phyloP scores from a whole-genome alignment of 1,140 invertebrate species.

The Acromyrmex echinatior region DNA sequence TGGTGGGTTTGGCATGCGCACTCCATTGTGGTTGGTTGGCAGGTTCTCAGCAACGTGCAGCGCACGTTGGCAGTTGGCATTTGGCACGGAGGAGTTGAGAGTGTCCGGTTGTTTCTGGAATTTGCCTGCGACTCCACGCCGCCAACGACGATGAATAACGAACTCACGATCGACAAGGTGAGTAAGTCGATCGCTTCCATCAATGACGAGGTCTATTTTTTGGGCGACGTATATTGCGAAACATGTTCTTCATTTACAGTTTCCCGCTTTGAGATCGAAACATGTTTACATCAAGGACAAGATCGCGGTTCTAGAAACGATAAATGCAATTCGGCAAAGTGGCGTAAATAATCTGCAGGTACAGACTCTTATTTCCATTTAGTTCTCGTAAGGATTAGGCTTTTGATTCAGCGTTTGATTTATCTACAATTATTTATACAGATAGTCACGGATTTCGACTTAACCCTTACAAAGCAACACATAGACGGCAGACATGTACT shows the following conservation, averaged over 20 bases:
- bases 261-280: slow-evolving; percentile 57
- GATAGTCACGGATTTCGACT: slow-evolving; percentile 83
- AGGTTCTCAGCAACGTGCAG: background rate
- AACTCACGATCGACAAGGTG: slow-evolving; percentile 29
- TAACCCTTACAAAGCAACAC: slow-evolving; percentile 84
- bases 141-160: background rate
- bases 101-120: background rate
- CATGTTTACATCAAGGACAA: slow-evolving; percentile 69
- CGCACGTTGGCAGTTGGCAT: background rate
- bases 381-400: background rate
- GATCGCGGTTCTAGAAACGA: slow-evolving; percentile 22
- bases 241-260: slow-evolving; percentile 46
- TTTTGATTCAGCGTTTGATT: background rate
- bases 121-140: background rate
- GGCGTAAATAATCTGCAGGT: slow-evolving; percentile 67
- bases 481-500: slow-evolving; percentile 76
- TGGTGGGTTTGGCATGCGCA: background rate
- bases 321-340: slow-evolving; percentile 60
- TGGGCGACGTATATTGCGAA: background rate
- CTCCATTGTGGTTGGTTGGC: slow-evolving; percentile 1
- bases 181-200: background rate
- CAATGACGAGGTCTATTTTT: background rate
- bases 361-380: background rate
- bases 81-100: background rate
- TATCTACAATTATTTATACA: slow-evolving; percentile 47